Evolutionary conservation across 1,140 invertebrate species (phyloP), one percentile per base, ranked within the genome.

Genomic region (Dendrolimus punctatus): DNA sequence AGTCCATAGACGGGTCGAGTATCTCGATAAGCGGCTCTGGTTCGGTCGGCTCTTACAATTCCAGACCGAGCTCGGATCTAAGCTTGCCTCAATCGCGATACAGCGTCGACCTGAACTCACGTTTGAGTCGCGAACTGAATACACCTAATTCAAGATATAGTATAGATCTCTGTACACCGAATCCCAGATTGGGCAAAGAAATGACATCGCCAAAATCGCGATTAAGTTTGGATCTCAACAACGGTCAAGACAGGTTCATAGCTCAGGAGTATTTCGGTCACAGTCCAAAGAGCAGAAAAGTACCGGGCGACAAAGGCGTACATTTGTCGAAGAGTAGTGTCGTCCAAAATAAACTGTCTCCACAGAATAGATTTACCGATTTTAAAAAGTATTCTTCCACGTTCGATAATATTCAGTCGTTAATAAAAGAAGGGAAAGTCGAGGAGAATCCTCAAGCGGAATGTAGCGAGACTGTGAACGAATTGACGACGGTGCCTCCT

Each of bases 331-430:
- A 87, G 67, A 80, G 61, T 60, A 75, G 67, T 55, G 60, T 75
- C 38, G 62, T 81, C 37, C 85, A 84, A 51, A 87, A 73, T 60
- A 88, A 88, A 65, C 60, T 88, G 37, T 87, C 85, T 37, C 87
- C 87, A 38, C 89, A 90, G 47, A 87, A 86, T 49, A 85, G 88
- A 55, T 77, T 90, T 49, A 87, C 88, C 3, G 90, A 92, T 63
- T 88, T 89, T 50, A 92, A 92, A 71, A 90, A 92, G 60, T 92
- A 92, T 78, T 93, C 92, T 65, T 92, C 91, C 44, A 94, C 93
- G 3, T 95, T 94, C 78, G 93, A 94, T 84, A 93, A 94, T 64
- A 93, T 94, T 58, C 92, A 93, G 66, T 92, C 92, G 41, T 73
- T 95, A 46, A 88, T 94, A 46, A 91, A 91, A 69, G 91, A 93